A percentile compares a stretch with the other conserved stretches of the same genome.
Evolutionary conservation across 2,113 vertebrate species (phyloP).

Genomic region (Lamprologus sp.): DNA sequence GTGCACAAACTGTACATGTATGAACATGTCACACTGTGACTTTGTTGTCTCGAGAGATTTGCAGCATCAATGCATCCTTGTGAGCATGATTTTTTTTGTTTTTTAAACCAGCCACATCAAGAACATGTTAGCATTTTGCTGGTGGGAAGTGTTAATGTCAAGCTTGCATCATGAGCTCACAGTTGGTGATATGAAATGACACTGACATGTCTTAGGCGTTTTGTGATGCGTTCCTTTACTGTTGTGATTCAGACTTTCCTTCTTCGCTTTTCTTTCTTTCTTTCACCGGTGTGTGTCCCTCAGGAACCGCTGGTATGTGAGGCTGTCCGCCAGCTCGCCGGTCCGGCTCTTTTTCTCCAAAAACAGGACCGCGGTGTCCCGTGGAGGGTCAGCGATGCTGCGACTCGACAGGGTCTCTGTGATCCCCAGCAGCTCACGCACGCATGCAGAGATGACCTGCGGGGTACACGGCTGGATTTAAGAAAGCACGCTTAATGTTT

Average conservation of each 20-base stretch:
- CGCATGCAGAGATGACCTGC: constrained; percentile 76
- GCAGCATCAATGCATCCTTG: background rate
- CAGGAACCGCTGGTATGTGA: constrained; percentile 75
- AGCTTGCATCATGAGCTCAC: constrained; percentile 2
- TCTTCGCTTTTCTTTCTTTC: background rate
- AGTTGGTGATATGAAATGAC: constrained; percentile 5
- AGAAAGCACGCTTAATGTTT: background rate
- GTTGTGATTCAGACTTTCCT: background rate
- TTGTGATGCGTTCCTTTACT: background rate
- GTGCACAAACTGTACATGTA: background rate
- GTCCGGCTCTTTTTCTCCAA: constrained; percentile 77
- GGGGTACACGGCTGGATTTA: constrained; percentile 19
- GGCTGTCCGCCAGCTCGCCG: constrained; percentile 69
- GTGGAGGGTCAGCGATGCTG: constrained; percentile 73
- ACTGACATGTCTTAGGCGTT: background rate
- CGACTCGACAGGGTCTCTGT: constrained; percentile 74
- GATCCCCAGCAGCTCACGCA: constrained; percentile 74
- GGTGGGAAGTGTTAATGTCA: constrained; percentile 37
- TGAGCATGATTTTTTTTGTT: background rate
- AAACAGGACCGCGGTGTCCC: constrained; percentile 76
- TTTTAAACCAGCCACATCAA: background rate
- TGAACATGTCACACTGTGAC: background rate
- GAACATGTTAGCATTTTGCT: background rate
- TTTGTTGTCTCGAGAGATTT: background rate
- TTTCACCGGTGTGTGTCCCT: constrained; percentile 1